Evolutionary conservation across 2,113 vertebrate species (phyloP), one percentile per base, ranked within the genome.

Genomic region (Petrocephalus microphthalmus): DNA sequence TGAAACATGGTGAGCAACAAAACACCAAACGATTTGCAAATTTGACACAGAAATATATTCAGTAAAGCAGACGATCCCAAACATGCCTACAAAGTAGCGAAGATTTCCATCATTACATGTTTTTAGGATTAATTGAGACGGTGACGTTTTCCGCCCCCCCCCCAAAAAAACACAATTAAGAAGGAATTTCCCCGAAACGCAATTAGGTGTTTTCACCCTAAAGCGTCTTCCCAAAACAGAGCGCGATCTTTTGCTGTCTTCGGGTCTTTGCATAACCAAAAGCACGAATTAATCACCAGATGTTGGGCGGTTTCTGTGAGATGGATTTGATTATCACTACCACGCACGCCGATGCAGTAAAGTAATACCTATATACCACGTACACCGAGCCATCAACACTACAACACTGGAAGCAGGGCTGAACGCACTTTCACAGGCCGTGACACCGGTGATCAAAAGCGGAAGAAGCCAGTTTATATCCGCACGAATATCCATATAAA

Each of bases 191-290:
- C 71, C 67, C 15, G 33, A 78, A 78, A 78, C 0, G 19, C 13
- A 42, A 78, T 78, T 78, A 85, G 51, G 22, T 33, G 49, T 47
- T 85, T 53, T 53, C 13, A 17, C 22, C 47, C 51, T 85, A 25
- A 47, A n/a, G 51, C 13, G 42, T 45, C 84, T 85, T 49, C 84
- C 51, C 54, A 33, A 53, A n/a, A 83, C 22, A 83, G 42, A 49
- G 81, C 20, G 45, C 22, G 81, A 47, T 83, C 42, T 49, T 49
- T 49, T 22, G 81, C 81, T 42, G 17, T 83, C 81, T 49, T 83
- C 37, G 49, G 20, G 22, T 83, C 81, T 83, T 83, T 83, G 81
- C 81, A 83, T 49, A 45, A 83, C 20, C 71, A 83, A 83, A 83
- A 45, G 81, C 81, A n/a, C 20, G 20, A 83, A n/a, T 78, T 49